Percentiles rank a stretch among this genome's conserved stretches.
Evolutionary conservation across 2,888 invertebrate species (phyloP).

Genomic region (Macaria notata): DNA sequence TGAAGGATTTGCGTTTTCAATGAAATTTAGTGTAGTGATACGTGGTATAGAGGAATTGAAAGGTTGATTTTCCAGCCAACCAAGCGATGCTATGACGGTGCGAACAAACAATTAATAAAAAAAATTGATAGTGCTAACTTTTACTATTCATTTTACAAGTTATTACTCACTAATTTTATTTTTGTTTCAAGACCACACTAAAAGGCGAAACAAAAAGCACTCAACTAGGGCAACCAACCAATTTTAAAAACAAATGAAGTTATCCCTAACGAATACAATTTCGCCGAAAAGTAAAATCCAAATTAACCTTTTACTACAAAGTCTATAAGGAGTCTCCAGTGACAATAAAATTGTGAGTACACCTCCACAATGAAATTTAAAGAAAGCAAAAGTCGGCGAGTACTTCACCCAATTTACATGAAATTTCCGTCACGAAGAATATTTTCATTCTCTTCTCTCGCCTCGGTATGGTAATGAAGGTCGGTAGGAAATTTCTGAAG

Average conservation of each 20-base stretch:
- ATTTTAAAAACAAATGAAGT: conserved; percentile 13
- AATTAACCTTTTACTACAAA: conserved; percentile 46
- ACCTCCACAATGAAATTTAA: conserved; percentile 53
- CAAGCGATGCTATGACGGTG: no score
- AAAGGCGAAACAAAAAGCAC: no score
- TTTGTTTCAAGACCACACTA: no score
- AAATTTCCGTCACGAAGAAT: conserved; percentile 69
- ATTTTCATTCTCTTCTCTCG: conserved; percentile 60
- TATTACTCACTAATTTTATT: no score
- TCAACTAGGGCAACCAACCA: no score
- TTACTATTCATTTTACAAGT: no score
- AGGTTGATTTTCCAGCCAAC: no score
- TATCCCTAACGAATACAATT: conserved; percentile 25
- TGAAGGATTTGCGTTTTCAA: no score
- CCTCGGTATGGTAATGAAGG: conserved; percentile 73
- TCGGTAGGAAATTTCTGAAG: conserved; percentile 65
- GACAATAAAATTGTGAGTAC: conserved; percentile 51
- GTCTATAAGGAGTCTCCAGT: conserved; percentile 38
- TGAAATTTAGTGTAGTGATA: no score
- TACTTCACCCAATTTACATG: conserved; percentile 72
- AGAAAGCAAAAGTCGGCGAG: conserved; percentile 57
- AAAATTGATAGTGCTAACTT: no score
- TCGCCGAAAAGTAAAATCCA: conserved; percentile 34
- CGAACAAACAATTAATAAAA: no score
- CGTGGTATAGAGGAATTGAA: no score